Conservation (phyloP, 1,140 invertebrate species). For the Sinella curviseta region DNA sequence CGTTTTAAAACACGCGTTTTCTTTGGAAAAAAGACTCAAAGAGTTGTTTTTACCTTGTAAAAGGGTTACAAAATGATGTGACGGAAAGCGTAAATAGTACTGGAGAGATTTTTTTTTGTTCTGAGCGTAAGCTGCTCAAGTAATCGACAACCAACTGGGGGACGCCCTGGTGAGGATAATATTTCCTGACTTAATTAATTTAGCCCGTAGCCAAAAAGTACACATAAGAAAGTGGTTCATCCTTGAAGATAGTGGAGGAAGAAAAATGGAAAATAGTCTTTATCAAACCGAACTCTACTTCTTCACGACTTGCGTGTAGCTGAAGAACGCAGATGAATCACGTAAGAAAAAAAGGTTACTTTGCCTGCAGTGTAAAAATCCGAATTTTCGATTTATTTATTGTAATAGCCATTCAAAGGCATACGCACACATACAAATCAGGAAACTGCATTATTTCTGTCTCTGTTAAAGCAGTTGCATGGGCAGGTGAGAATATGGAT, state of each 20-base stretch:
- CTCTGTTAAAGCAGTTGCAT: too few species aligned
- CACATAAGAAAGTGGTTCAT: neutral
- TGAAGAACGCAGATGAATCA: too few species aligned
- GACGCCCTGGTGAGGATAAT: constrained; percentile 39
- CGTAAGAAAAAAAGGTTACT: too few species aligned
- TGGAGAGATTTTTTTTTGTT: neutral
- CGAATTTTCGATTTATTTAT: too few species aligned
- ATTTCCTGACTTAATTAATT: constrained; percentile 44
- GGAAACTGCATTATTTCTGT: too few species aligned
- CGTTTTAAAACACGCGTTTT: constrained; percentile 4
- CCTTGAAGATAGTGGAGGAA: neutral
- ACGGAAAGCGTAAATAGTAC: constrained; percentile 1
- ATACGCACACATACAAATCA: too few species aligned
- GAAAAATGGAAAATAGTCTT: neutral
- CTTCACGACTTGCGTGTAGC: too few species aligned
- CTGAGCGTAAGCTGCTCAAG: neutral
- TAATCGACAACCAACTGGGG: constrained; percentile 15
- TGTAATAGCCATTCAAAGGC: too few species aligned
- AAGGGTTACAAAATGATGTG: constrained; percentile 9
- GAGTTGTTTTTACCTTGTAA: neutral
- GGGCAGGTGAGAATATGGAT: too few species aligned
- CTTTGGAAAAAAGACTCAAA: constrained; percentile 1
- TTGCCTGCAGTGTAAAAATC: too few species aligned
- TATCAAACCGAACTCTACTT: constrained; percentile 17
- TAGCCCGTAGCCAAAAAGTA: constrained; percentile 34